Percentiles rank a stretch among this genome's conserved stretches.
These are phyloP conservation scores for Nymphalis io DNA, from an alignment of 1,140 invertebrate species.

Conservation along the genomic window DNA sequence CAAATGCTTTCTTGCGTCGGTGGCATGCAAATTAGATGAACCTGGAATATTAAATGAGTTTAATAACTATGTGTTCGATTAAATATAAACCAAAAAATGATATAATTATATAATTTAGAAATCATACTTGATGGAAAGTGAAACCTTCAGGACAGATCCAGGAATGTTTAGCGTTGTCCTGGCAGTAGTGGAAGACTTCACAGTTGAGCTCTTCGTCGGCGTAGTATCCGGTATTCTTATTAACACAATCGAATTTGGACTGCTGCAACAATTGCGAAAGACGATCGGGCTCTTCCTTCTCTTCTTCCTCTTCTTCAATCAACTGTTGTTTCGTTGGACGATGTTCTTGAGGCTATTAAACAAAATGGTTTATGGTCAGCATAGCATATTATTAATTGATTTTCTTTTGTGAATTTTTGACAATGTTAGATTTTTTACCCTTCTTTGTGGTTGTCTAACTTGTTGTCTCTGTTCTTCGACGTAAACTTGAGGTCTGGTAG, in stretches of 20 bases:
- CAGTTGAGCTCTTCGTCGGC: constrained; percentile 94
- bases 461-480: constrained; percentile 53
- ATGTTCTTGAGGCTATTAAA: constrained; percentile 57
- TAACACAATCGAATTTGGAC: constrained; percentile 90
- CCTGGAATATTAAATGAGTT: constrained; percentile 73
- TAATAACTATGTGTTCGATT: background rate
- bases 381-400: background rate
- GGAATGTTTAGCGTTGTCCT: constrained; percentile 93
- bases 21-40: constrained; percentile 96
- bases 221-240: constrained; percentile 93
- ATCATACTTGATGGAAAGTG: constrained; percentile 91
- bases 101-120: background rate
- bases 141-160: constrained; percentile 97
- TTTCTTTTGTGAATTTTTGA: background rate
- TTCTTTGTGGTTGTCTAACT: constrained; percentile 56
- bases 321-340: constrained; percentile 58
- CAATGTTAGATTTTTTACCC: constrained; percentile 44
- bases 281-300: constrained; percentile 92
- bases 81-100: background rate
- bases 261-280: constrained; percentile 89
- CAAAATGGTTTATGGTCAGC: constrained; percentile 1
- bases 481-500: constrained; percentile 53
- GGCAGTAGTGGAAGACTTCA: constrained; percentile 97
- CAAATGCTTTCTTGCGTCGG: constrained; percentile 94
- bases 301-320: constrained; percentile 83